Conservation (phyloP, 1,140 invertebrate species). For the Aphis craccivora region DNA sequence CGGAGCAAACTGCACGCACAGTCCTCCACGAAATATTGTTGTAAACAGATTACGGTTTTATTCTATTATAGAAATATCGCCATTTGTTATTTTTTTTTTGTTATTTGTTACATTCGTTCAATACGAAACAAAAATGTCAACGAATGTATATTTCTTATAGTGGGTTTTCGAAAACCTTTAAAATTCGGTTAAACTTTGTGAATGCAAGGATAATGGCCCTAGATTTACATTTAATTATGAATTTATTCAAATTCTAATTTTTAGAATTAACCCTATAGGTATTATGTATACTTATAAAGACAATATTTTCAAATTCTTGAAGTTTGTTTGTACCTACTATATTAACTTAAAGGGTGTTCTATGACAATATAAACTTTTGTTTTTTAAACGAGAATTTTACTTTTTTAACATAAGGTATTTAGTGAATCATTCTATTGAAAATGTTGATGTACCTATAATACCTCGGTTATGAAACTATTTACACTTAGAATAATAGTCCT, state of each 20-base stretch:
- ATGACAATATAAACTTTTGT: no score
- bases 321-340: no score
- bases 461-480: background rate
- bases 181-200: background rate
- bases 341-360: no score
- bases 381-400: no score
- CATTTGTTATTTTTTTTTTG: background rate
- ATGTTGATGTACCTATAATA: background rate
- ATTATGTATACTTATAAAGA: no score
- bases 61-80: constrained; percentile 3
- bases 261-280: no score
- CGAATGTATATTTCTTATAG: background rate
- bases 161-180: background rate
- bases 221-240: background rate
- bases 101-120: background rate
- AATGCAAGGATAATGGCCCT: no score
- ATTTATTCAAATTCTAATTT: background rate
- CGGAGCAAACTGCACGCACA: background rate
- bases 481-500: background rate
- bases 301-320: no score
- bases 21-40: background rate
- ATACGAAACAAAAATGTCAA: background rate
- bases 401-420: no score
- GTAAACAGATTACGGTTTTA: constrained; percentile 6
- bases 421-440: no score